Evolutionary conservation across 2,888 invertebrate genomes (phyloP), one percentile per base, ranked within the genome.

Genomic region (Alsophila aescularia): DNA sequence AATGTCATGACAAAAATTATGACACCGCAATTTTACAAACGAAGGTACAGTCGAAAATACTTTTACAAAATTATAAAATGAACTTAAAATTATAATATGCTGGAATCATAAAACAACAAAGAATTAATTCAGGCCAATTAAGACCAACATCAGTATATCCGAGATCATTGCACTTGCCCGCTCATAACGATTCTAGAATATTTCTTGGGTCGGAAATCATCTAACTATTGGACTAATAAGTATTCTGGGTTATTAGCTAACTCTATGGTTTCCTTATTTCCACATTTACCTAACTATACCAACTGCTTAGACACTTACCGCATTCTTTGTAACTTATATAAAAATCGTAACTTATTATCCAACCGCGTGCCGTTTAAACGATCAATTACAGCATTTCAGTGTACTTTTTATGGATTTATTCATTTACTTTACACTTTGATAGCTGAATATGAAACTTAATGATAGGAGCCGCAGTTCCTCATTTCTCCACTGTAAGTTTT

Each of bases 131-230:
- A 24, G 21, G 59, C 77, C 85, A 81, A 75, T 79, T 47, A 63
- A n/a, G 9, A 13, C 0, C 16, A 42, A 7, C 3, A 27, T 12
- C 10, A 76, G 48, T 77, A 73, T 74, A 79, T 72, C 66, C 66
- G 73, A 85, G 81, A 80, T 70, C 76, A 80, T 74, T 65, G 79
- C 60, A 73, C 80, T 75, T 65, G 67, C n/a, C 57, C 61, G 66
- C 64, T 81, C 39, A 6, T 44, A 40, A 39, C 8, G 21, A 35
- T 40, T 84, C 84, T 83, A 82, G 85, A 87, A 83, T 63, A 70
- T 83, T 72, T 75, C 61, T 63, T 60, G 69, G 73, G 72, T 69
- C 60, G 70, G 52, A 53, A 50, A 48, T 27, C 34, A 44, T 32
- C n/a, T n/a, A n/a, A n/a, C n/a, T n/a, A n/a, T n/a, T n/a, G n/a